phyloP scores from a whole-genome alignment of 2,888 invertebrate species.

The Brachyptera risi region DNA sequence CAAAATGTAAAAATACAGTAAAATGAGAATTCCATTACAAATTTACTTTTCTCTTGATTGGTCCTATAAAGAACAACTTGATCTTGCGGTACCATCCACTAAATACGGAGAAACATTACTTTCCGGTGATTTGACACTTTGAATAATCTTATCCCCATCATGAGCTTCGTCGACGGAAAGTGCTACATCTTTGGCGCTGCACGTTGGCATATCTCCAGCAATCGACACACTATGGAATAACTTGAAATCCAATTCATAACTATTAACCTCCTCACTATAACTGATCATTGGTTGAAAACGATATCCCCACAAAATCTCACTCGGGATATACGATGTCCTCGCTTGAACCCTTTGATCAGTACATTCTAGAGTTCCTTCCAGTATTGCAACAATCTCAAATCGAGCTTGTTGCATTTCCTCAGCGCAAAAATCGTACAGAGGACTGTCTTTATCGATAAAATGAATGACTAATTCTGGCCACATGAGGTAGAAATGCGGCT shows the following conservation, averaged over 20 bases:
- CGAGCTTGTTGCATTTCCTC: conserved; percentile 69
- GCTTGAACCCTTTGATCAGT: conserved; percentile 71
- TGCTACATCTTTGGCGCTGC: conserved; percentile 47
- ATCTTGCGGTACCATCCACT: too few species aligned
- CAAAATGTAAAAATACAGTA: too few species aligned
- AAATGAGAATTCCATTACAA: too few species aligned
- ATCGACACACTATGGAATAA: conserved; percentile 62
- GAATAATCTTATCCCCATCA: too few species aligned
- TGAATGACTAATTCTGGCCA: conserved; percentile 90
- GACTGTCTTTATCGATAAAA: conserved; percentile 70
- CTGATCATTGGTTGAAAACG: conserved; percentile 67
- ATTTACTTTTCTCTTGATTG: too few species aligned
- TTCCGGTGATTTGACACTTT: too few species aligned
- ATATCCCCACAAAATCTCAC: conserved; percentile 82
- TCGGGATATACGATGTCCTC: conserved; percentile 71
- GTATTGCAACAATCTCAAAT: conserved; percentile 75
- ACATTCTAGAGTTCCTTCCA: conserved; percentile 76
- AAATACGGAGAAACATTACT: too few species aligned
- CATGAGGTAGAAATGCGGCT: conserved; percentile 59
- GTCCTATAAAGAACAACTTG: too few species aligned
- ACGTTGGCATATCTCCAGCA: conserved; percentile 56
- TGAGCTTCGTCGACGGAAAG: too few species aligned
- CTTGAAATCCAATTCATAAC: conserved; percentile 59
- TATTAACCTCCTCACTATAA: conserved; percentile 54
- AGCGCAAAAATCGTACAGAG: conserved; percentile 72